Conservation (phyloP, 2,113 vertebrate genomes). For the Ahaetulla prasina region DNA sequence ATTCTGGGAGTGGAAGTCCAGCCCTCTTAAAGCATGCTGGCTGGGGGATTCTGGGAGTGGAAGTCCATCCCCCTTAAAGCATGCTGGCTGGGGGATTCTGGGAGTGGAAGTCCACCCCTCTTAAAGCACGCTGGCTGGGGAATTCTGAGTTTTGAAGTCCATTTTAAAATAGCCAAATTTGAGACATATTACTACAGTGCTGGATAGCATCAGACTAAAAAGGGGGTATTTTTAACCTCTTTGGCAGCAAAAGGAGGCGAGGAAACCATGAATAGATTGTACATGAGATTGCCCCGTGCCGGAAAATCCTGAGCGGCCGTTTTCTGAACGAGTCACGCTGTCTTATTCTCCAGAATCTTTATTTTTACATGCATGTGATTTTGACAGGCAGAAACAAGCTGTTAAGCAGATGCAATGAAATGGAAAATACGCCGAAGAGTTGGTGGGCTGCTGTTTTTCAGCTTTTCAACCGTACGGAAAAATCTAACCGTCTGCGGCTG, state of each 20-base stretch:
- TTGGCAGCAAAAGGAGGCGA: neutral
- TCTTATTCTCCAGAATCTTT: neutral
- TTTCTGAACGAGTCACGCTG: neutral
- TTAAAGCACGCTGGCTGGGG: neutral
- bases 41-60: too few species aligned
- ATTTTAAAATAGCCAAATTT: neutral
- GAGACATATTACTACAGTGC: neutral
- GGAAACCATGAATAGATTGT: neutral
- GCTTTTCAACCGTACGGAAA: neutral
- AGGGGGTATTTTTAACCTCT: neutral
- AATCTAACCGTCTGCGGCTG: neutral
- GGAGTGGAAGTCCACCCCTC: neutral
- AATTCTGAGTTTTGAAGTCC: neutral
- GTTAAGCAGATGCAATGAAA: neutral
- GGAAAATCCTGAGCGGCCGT: neutral
- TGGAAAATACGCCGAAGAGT: neutral
- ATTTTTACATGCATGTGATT: neutral
- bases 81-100: neutral
- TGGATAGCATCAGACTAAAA: neutral
- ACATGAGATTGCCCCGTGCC: rapidly evolving
- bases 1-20: too few species aligned
- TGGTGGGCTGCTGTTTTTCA: neutral
- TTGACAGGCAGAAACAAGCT: neutral
- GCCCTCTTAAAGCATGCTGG: too few species aligned
- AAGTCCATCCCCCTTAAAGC: neutral